Conservation (phyloP, 2,113 vertebrate species). For the Bufo bufo region DNA sequence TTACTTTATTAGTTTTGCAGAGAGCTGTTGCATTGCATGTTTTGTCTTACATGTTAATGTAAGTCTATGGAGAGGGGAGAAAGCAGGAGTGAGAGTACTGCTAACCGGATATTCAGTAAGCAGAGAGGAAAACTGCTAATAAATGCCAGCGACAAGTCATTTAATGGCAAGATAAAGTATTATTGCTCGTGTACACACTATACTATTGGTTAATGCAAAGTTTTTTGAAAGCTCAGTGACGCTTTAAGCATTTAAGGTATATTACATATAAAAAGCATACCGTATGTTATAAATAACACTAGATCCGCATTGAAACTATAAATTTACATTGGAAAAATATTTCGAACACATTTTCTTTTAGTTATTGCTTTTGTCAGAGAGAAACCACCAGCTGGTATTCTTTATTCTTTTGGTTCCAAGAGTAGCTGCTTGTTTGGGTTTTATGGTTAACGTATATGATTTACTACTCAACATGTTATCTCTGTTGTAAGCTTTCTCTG, state of each 20-base stretch:
- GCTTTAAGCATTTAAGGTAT: not conserved
- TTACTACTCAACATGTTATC: not conserved
- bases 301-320: not conserved
- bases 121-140: too few species aligned
- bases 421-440: conserved; percentile 8
- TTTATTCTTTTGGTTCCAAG: conserved; percentile 11
- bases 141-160: too few species aligned
- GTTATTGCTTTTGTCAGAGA: not conserved
- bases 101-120: too few species aligned
- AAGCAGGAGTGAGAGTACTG: too few species aligned
- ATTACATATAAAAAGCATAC: not conserved
- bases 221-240: too few species aligned
- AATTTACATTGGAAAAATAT: not conserved
- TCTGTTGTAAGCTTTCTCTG: not conserved
- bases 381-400: conserved; percentile 16
- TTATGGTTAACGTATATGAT: conserved; percentile 14
- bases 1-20: too few species aligned
- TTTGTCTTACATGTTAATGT: too few species aligned
- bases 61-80: too few species aligned
- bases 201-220: too few species aligned
- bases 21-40: too few species aligned
- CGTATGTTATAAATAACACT: not conserved
- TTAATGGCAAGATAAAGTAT: too few species aligned
- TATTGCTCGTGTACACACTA: too few species aligned
- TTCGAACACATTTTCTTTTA: not conserved